Evolutionary conservation across 2,888 invertebrate genomes (phyloP).

Genomic region (Chymomyza fuscimana): DNA sequence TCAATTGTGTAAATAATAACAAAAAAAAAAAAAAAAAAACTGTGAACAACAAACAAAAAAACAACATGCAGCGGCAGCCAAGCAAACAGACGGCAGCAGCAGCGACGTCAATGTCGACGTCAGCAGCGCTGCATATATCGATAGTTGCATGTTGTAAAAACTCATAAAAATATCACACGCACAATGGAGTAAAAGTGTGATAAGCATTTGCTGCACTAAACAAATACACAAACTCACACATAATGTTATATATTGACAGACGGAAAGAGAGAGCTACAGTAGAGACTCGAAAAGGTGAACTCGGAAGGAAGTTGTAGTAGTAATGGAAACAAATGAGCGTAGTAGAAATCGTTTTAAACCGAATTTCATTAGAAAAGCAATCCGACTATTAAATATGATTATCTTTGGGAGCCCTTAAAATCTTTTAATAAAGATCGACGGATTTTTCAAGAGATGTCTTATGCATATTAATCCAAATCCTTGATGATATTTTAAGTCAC

Average conservation of each 20-base stretch:
- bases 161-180: slow-evolving; percentile 69
- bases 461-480: too few species aligned
- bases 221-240: slow-evolving; percentile 46
- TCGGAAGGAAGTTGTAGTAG: not conserved
- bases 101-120: slow-evolving; percentile 11
- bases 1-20: slow-evolving; percentile 72
- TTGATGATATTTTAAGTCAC: too few species aligned
- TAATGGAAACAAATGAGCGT: too few species aligned
- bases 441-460: too few species aligned
- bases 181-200: slow-evolving; percentile 54
- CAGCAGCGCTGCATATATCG: slow-evolving; percentile 10
- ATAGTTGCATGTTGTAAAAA: slow-evolving; percentile 25
- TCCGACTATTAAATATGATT: too few species aligned
- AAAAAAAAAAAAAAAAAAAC: slow-evolving; percentile 42
- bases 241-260: not conserved
- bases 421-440: too few species aligned
- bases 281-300: slow-evolving; percentile 5
- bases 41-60: slow-evolving; percentile 64
- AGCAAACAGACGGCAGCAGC: slow-evolving; percentile 8
- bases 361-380: too few species aligned
- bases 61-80: slow-evolving; percentile 9
- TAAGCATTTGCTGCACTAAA: slow-evolving; percentile 62
- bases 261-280: slow-evolving; percentile 1
- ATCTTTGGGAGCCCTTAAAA: too few species aligned
- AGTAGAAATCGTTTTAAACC: too few species aligned